These are phyloP conservation scores for Stichodactyla helianthus DNA, from an alignment of 64 coral and sea anemone species.

Conservation along the genomic window DNA sequence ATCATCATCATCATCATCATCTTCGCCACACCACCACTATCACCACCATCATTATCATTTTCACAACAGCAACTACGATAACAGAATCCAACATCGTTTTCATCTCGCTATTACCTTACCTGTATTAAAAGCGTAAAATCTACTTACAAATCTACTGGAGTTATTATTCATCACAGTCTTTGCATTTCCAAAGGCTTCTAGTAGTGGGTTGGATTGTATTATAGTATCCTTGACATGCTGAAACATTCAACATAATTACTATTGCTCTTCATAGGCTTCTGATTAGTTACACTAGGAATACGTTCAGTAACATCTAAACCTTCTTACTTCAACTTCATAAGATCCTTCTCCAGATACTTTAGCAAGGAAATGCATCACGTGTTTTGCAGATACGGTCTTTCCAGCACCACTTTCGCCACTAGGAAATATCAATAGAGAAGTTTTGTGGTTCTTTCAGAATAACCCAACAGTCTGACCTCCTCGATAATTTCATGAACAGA, in stretches of 20 bases:
- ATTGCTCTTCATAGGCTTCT: no score
- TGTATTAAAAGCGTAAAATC: background rate
- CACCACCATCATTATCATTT: background rate
- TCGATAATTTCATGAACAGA: no score
- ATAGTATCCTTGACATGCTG: constrained; percentile 95
- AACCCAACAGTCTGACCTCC: no score
- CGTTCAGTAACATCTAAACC: background rate
- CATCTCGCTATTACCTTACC: no score
- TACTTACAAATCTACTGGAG: constrained; percentile 97
- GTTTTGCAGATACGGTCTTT: constrained; percentile 94
- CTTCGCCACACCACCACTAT: no score
- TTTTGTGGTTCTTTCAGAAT: background rate
- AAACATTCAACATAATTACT: background rate
- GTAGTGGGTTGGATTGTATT: constrained; percentile 89
- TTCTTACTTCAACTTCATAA: constrained; percentile 67
- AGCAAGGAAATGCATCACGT: constrained; percentile 87
- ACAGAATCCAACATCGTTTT: no score
- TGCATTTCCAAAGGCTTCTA: constrained; percentile 99
- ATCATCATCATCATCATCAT: background rate
- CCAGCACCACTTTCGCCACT: constrained; percentile 95
- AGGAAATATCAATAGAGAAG: background rate
- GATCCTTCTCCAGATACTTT: constrained; percentile 86
- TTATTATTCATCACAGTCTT: constrained; percentile 97
- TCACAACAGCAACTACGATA: background rate
- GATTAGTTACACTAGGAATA: background rate